A percentile compares a stretch with the other conserved stretches of the same genome.
These are phyloP conservation scores for Hydrocynus forskahlii DNA, from an alignment of 2,797 vertebrate genomes.

Conservation along the genomic window DNA sequence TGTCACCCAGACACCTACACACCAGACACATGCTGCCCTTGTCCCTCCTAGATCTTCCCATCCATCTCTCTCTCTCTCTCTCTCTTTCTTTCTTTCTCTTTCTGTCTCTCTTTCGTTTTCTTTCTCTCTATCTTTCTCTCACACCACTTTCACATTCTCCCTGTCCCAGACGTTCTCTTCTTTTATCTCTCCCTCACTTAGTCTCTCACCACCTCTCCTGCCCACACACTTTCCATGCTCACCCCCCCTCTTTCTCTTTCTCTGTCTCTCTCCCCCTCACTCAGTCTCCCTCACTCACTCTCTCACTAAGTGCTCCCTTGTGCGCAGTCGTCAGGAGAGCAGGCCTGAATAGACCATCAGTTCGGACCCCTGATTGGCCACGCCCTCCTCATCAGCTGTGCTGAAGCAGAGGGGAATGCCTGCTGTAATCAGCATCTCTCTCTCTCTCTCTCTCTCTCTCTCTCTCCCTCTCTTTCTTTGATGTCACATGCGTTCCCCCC, in stretches of 20 bases:
- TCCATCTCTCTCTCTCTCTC: not conserved
- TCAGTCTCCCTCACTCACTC: not conserved
- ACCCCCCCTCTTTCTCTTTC: not conserved
- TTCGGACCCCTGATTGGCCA: constrained; percentile 37
- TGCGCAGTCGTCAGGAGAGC: constrained; percentile 25
- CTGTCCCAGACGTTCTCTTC: not conserved
- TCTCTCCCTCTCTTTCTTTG: constrained; percentile 59
- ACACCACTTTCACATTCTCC: too few species aligned
- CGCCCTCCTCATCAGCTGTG: constrained; percentile 17
- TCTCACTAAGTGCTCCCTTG: constrained; percentile 21
- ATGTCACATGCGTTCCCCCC: constrained; percentile 62
- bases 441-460: constrained; percentile 1
- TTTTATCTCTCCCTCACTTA: not conserved
- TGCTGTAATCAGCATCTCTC: constrained; percentile 45
- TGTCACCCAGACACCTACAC: too few species aligned
- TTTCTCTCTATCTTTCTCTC: too few species aligned
- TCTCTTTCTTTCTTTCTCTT: not conserved
- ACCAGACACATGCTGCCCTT: too few species aligned
- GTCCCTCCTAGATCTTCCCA: too few species aligned
- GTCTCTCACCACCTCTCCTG: too few species aligned
- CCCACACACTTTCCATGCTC: not conserved
- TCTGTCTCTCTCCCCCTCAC: not conserved
- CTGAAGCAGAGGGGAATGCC: constrained; percentile 46
- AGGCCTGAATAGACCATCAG: constrained; percentile 54
- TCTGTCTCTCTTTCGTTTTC: too few species aligned